Base-by-base conservation (phyloP, 2,797 vertebrate genomes). In the Discoglossus pictus region DNA sequence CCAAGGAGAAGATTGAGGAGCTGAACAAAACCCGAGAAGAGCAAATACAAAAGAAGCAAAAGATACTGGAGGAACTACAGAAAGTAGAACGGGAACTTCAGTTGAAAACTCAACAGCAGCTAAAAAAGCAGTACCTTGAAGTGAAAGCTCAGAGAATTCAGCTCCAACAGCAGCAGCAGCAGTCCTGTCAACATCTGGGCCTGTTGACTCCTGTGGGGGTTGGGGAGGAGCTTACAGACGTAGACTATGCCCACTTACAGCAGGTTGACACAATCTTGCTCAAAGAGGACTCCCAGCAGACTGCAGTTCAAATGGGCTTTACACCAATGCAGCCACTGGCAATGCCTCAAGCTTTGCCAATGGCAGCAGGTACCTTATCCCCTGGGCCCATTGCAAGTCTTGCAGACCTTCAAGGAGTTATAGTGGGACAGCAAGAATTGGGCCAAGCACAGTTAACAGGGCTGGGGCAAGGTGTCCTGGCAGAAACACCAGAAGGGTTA, bases 11-110 rank as follows among this genome's bases (percentile, higher is more conserved):
- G 86, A 91, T 91, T 5, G 90, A 91, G 84, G 90, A 91, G 79
- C 81, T 91, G 81, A 91, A 90, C 74, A 91, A 91, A 85, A 91
- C 89, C 1, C 83, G 90, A 75, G 90, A 91, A 83, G 90, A 91
- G 62, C 90, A 91, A 80, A 91, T 91, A 76, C 90, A 91, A 84
- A 91, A 91, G 86, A 91, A 91, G 63, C 89, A 91, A 90, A 91
- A 91, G 81, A 91, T 91, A 79, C 75, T 91, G 79, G 89, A 91
- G 84, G 90, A 91, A 68, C 85, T 91, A 53, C 90, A 91, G 81
- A 91, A 91, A 81, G 90, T 91, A 77, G 90, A 91, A 65, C 83
- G 90, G 52, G 90, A 91, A 66, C 78, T 91, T 79, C 90, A 91
- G 75, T 84, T 91, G 75, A 91, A 91, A 84, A 91, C 90, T 52